phyloP scores from a whole-genome alignment of 1,140 invertebrate genomes.

The Papilio aristodemus region DNA sequence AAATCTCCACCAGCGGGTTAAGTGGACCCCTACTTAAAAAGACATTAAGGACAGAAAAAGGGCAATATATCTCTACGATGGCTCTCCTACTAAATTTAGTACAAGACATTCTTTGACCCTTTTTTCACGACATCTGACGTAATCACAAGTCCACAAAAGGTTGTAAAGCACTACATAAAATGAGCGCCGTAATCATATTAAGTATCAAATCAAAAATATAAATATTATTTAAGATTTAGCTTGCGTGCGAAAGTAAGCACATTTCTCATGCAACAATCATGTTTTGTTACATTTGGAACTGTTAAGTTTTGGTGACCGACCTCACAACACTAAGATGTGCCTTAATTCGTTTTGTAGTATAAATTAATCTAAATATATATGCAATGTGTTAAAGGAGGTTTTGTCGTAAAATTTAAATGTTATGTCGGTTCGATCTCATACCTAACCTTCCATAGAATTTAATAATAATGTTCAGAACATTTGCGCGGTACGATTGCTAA shows the following conservation, averaged over 20 bases:
- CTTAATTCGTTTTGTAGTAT: neutral
- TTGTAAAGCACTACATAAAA: neutral
- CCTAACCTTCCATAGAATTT: constrained; percentile 10
- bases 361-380: neutral
- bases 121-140: constrained; percentile 19
- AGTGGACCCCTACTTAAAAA: constrained; percentile 21
- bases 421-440: neutral
- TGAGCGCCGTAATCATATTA: neutral
- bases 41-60: constrained; percentile 20
- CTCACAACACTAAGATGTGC: neutral
- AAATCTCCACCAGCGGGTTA: neutral
- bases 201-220: constrained; percentile 1
- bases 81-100: constrained; percentile 20
- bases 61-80: constrained; percentile 18
- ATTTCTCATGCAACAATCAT: neutral
- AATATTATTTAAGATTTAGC: neutral
- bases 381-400: neutral
- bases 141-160: constrained; percentile 9
- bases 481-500: neutral
- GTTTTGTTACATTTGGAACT: too few relatives aligned
- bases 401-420: constrained; percentile 12
- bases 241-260: neutral
- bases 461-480: constrained; percentile 9
- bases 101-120: constrained; percentile 15
- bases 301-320: too few relatives aligned